A percentile compares a stretch with the other conserved stretches of the same genome.
Evolutionary conservation across 2,113 vertebrate species (phyloP).

Genomic region (Amblyopsis rosae): DNA sequence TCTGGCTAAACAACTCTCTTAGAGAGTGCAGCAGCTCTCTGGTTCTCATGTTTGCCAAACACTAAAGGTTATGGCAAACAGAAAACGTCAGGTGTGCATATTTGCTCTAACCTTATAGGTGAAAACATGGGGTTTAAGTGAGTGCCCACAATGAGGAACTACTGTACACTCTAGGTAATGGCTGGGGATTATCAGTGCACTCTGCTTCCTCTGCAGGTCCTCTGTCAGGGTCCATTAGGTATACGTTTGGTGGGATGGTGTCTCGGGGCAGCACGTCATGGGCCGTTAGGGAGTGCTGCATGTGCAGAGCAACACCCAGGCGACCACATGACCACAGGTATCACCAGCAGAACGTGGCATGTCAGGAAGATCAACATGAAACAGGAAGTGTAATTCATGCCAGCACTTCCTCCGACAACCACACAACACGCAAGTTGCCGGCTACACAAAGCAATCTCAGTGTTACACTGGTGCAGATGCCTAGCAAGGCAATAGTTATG

Average conservation of each 20-base stretch:
- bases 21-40: slow-evolving; percentile 5
- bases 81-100: slow-evolving; percentile 3
- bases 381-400: slow-evolving; percentile 20
- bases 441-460: slow-evolving; percentile 13
- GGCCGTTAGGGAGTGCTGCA: slow-evolving; percentile 52
- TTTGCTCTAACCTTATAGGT: slow-evolving; percentile 16
- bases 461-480: no score
- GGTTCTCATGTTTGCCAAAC: slow-evolving; percentile 15
- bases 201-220: slow-evolving; percentile 63
- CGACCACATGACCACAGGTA: slow-evolving; percentile 70
- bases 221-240: slow-evolving; percentile 73
- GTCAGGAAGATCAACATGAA: slow-evolving; percentile 75
- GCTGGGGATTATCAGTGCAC: slow-evolving; percentile 55
- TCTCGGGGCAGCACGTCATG: slow-evolving; percentile 46
- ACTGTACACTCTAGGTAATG: slow-evolving; percentile 58
- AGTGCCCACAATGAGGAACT: slow-evolving; percentile 26
- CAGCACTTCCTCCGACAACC: slow-evolving; percentile 15
- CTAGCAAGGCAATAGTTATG: not conserved
- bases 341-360: slow-evolving; percentile 69
- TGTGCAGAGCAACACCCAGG: slow-evolving; percentile 33
- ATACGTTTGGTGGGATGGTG: slow-evolving; percentile 59
- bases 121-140: slow-evolving; percentile 37
- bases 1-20: slow-evolving; percentile 6
- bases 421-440: not conserved
- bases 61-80: slow-evolving; percentile 9